Evolutionary conservation across 2,113 vertebrate species (phyloP).

Genomic region (Typhlomys cinereus): DNA sequence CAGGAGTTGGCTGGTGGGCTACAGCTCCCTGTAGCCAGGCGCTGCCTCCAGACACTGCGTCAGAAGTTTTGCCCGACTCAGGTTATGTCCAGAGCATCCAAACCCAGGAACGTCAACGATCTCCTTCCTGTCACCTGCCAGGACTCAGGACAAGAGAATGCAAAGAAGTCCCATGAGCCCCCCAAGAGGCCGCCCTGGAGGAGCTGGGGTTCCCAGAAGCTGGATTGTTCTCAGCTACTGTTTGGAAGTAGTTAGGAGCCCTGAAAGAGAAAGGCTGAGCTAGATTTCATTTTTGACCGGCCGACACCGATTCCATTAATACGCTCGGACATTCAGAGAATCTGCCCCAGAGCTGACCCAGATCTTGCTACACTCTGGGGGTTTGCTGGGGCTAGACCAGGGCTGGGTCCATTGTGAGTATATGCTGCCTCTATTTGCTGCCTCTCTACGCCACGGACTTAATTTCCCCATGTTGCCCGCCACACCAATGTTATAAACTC

Average conservation of each 20-base stretch:
- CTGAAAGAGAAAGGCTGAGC: not conserved
- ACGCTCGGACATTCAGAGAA: not conserved
- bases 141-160: not conserved
- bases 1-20: not conserved
- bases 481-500: too few species aligned
- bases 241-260: not conserved
- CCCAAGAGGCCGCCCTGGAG: not conserved
- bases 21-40: not conserved
- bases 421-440: too few species aligned
- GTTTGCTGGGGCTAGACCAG: not conserved
- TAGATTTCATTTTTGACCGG: not conserved
- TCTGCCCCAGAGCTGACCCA: not conserved
- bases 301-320: not conserved
- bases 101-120: not conserved
- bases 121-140: not conserved
- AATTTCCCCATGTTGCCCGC: too few species aligned
- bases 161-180: not conserved
- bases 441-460: too few species aligned
- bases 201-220: not conserved
- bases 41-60: slow-evolving; percentile 6
- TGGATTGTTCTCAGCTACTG: too few species aligned
- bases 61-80: not conserved
- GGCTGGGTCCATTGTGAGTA: not conserved
- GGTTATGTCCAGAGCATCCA: not conserved
- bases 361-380: slow-evolving; percentile 6